phyloP scores from a whole-genome alignment of 1,140 invertebrate species.

The Formica selysi region DNA sequence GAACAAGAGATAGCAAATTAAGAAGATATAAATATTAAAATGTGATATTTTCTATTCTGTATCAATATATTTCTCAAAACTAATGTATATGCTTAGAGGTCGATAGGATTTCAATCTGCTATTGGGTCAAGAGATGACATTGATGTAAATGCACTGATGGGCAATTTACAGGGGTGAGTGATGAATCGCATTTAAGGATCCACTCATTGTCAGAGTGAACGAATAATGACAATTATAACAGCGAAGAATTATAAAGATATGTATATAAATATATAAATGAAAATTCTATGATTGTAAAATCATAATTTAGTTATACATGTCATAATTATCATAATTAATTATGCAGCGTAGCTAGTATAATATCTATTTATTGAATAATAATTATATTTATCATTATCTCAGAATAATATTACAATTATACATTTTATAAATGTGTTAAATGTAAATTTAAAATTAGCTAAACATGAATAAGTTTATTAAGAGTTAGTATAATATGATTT shows the following conservation, averaged over 20 bases:
- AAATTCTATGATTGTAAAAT: slow-evolving; percentile 10
- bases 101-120: background rate
- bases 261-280: background rate
- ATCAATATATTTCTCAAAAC: background rate
- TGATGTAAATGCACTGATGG: slow-evolving; percentile 38
- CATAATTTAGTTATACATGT: background rate
- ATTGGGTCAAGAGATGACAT: slow-evolving; percentile 11
- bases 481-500: no score
- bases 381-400: slow-evolving; percentile 31
- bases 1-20: background rate
- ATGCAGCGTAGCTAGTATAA: background rate
- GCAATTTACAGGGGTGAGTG: slow-evolving; percentile 34
- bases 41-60: background rate
- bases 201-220: background rate
- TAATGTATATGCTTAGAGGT: slow-evolving; percentile 34
- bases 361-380: slow-evolving; percentile 3
- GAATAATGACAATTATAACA: slow-evolving; percentile 18
- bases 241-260: slow-evolving; percentile 23
- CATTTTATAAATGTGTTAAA: background rate
- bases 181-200: slow-evolving; percentile 32
- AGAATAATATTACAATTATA: slow-evolving; percentile 24
- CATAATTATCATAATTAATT: slow-evolving; percentile 41
- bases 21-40: slow-evolving; percentile 2
- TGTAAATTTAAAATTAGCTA: no score
- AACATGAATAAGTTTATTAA: background rate